Conservation (phyloP, 1,140 invertebrate genomes). For the Micrasema minimum region DNA sequence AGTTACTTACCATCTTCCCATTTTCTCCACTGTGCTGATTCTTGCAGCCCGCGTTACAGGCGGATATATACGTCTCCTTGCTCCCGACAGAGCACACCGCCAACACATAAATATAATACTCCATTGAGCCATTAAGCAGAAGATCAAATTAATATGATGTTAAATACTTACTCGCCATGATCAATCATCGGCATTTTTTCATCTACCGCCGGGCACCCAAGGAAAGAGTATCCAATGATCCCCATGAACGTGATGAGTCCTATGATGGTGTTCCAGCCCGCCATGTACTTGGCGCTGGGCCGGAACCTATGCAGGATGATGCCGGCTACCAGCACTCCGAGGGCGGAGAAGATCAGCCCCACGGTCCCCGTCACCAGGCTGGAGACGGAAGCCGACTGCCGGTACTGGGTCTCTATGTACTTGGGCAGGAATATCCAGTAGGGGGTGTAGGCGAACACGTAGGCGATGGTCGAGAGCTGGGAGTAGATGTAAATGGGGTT, state of each 20-base stretch:
- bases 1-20: conserved; percentile 54
- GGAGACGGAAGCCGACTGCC: conserved; percentile 76
- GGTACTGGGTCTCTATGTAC: conserved; percentile 81
- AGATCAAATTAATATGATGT: too few species aligned
- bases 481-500: conserved; percentile 78
- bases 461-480: conserved; percentile 75
- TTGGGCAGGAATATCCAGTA: conserved; percentile 83
- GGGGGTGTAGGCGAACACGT: conserved; percentile 77
- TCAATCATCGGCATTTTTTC: conserved; percentile 65
- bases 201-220: conserved; percentile 74
- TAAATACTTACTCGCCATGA: conserved; percentile 61
- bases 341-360: conserved; percentile 77
- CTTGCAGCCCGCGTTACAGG: conserved; percentile 77
- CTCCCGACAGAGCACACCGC: conserved; percentile 72
- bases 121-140: background rate
- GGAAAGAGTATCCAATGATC: conserved; percentile 74
- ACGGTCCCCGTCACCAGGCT: conserved; percentile 76
- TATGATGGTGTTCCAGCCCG: conserved; percentile 79
- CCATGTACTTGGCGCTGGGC: conserved; percentile 74
- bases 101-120: background rate
- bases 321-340: conserved; percentile 77
- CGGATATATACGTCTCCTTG: conserved; percentile 73
- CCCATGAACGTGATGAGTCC: conserved; percentile 73
- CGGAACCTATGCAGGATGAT: conserved; percentile 76
- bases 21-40: conserved; percentile 56